These are phyloP conservation scores for Fissipunctia ypsillon DNA, from an alignment of 2,888 invertebrate genomes.

Conservation along the genomic window DNA sequence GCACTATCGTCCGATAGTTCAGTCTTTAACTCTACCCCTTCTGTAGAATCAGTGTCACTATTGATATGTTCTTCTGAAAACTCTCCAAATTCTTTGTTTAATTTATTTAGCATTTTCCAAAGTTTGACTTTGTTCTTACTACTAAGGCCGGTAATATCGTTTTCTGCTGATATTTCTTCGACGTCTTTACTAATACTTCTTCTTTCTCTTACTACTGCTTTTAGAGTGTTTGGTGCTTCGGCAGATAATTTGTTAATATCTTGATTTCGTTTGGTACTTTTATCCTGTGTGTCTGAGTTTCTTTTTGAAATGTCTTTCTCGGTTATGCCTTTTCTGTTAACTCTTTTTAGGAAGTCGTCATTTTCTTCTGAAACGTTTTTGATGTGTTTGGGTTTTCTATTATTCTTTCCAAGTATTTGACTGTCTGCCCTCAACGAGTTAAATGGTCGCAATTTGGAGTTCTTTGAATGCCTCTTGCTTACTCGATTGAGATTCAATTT, in stretches of 20 bases:
- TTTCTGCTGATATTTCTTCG: conserved; percentile 70
- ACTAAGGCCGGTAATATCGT: conserved; percentile 72
- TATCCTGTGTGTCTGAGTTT: conserved; percentile 26
- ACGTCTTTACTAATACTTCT: conserved; percentile 57
- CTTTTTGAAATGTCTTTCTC: conserved; percentile 31
- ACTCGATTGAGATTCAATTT: conserved; percentile 58
- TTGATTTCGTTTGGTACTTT: conserved; percentile 22
- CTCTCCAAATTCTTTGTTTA: conserved; percentile 75
- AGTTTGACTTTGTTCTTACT: conserved; percentile 71
- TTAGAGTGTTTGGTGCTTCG: conserved; percentile 27
- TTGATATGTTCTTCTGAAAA: conserved; percentile 69
- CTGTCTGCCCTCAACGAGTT: conserved; percentile 24
- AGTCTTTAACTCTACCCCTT: conserved; percentile 71
- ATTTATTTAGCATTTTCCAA: conserved; percentile 76
- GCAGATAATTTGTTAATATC: conserved; percentile 45
- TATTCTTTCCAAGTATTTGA: conserved; percentile 36
- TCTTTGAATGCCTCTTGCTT: conserved; percentile 60
- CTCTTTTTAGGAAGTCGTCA: conserved; percentile 47
- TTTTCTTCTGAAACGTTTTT: conserved; percentile 52
- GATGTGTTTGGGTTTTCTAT: conserved; percentile 46
- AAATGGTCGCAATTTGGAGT: conserved; percentile 35
- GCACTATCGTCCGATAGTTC: conserved; percentile 75
- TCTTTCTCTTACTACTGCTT: conserved; percentile 49
- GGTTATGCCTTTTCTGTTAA: conserved; percentile 38
- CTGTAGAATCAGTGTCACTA: conserved; percentile 62